Base-by-base conservation (phyloP, 2,113 vertebrate genomes). In the Hydrochoerus hydrochaeris region DNA sequence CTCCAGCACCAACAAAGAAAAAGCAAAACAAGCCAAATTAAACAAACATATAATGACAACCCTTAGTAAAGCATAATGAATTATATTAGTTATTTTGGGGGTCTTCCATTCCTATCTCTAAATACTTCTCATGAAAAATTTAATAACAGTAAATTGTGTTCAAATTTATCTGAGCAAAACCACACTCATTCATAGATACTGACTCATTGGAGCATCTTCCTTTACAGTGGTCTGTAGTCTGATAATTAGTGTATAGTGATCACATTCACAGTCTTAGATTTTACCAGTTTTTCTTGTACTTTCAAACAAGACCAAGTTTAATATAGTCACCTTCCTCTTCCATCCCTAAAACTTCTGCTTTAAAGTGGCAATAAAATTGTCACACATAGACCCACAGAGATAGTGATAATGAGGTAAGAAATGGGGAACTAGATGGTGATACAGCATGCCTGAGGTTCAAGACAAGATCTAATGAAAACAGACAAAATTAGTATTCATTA, bases 391-490 rank as follows among this genome's bases (percentile, higher is more conserved):
- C 57, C 20, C 20, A 22, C 57, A 58, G 7, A 6, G 8, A 6
- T 41, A 71, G 12, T 44, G 26, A 71, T 77, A 11, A 88, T 32
- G 35, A 77, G 60, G 24, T 16, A 71, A 49, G 3, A 60, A 1
- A 26, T 67, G 3, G 26, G 3, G 10, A 24, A 75, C 4, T n/a
- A 30, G 10, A 19, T 57, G 46, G 46, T 54, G 52, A 54, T 54
- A 57, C 54, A 57, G 4, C 0, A 11, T 75, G 7, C 17, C 7
- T 81, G 38, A 63, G 0, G 20, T 10, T 3, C 3, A 58, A 17
- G 10, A 26, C 6, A 44, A 41, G 11, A 10, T 9, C 2, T 63
- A 32, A 62, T 52, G 1, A 46, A 88, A 77, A 62, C 24, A 28
- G 46, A 26, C 2, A 63, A 41, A 30, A 5, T 28, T 41, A 54